Evolutionary conservation across 92 coral and sea anemone genomes (phyloP), one percentile per base, ranked within the genome.

Genomic region (Siderastrea radians): DNA sequence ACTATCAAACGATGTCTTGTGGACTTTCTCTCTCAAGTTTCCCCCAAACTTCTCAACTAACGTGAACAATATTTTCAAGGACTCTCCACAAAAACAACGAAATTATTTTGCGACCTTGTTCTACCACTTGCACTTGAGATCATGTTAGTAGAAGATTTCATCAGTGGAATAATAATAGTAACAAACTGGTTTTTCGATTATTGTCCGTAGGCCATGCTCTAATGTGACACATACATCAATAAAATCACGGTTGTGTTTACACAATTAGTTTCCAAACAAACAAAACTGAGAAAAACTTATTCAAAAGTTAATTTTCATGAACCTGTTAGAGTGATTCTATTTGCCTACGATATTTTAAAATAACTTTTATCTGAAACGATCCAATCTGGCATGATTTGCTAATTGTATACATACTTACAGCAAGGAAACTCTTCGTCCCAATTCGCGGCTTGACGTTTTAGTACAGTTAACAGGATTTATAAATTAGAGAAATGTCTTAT

Each of bases 191-290:
- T 65, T 48, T 79, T 43, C 59, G 6, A 64, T 62, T 79, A 26
- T 19, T n/a, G 51, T 12, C 15, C 19, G 61, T 63, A 48, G 26
- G 62, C 45, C 26, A 62, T 15, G 68, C 59, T 79, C 19, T 44
- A 64, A 10, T 17, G 49, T 66, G 63, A 80, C 74, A 52, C 75
- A 45, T 52, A 44, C 1, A 50, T 68, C 44, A 44, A 45, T 72
- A 72, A 72, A 72, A 72, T 10, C 59, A 16, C 43, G 3, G 66
- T 14, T 11, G 59, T 48, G 47, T 70, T 82, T 4, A 71, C 57
- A n/a, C 47, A 16, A 57, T 50, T 82, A 57, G 65, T 72, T 50
- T 45, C 46, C 17, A 55, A 70, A 71, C 68, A 82, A 82, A 58
- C 59, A 43, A 46, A 82, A 51, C 26, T 46, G 46, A n/a, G n/a